phyloP scores from a whole-genome alignment of 1,140 invertebrate species.

The Phocides pigmalion region DNA sequence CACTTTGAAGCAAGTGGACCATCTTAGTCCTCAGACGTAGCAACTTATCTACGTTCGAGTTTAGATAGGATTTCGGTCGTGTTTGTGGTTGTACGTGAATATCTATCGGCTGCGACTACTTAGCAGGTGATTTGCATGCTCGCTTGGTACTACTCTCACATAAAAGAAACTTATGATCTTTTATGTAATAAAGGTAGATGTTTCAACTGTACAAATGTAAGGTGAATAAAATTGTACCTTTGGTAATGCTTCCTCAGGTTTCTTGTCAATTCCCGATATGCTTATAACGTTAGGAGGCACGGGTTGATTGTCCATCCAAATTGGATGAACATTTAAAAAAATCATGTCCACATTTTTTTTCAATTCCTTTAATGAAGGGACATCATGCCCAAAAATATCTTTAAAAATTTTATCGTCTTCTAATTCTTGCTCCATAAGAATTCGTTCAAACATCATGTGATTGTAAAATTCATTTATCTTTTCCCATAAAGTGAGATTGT shows the following conservation, averaged over 20 bases:
- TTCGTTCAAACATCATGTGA: conserved; percentile 12
- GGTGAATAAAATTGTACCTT: conserved; percentile 38
- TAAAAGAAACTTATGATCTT: too few relatives aligned
- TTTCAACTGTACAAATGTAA: too few relatives aligned
- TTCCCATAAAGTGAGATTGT: conserved; percentile 54
- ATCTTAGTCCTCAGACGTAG: too few relatives aligned
- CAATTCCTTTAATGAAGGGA: conserved; percentile 66
- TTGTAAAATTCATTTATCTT: conserved; percentile 50
- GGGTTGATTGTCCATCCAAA: conserved; percentile 68
- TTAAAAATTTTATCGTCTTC: conserved; percentile 37
- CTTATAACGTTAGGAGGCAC: conserved; percentile 72
- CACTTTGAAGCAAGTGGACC: too few relatives aligned
- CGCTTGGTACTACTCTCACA: too few relatives aligned
- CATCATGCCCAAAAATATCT: conserved; percentile 61
- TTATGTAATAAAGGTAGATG: too few relatives aligned
- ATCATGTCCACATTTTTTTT: conserved; percentile 79
- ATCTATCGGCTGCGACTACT: too few relatives aligned
- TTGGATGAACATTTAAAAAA: conserved; percentile 78
- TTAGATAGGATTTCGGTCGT: too few relatives aligned
- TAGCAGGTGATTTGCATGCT: too few relatives aligned
- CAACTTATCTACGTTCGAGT: too few relatives aligned
- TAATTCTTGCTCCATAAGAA: conserved; percentile 11
- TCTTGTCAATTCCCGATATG: conserved; percentile 80
- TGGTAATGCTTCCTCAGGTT: too few relatives aligned
- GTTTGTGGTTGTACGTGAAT: too few relatives aligned